phyloP scores from a whole-genome alignment of 2,113 vertebrate species.

The Ptilonorhynchus violaceus region DNA sequence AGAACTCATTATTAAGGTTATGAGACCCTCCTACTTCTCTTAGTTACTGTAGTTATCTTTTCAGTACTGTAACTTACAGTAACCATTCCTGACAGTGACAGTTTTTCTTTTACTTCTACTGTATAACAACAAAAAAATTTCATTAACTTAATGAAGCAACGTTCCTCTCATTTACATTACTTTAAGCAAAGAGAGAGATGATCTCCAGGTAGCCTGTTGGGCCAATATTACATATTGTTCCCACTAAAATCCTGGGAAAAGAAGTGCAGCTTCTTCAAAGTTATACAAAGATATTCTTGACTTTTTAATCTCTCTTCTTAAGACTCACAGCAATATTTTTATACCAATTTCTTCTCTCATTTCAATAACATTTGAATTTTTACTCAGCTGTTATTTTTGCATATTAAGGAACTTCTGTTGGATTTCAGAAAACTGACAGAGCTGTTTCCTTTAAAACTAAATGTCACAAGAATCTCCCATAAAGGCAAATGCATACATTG shows the following conservation, averaged over 20 bases:
- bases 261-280: not conserved
- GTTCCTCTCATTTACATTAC: not conserved
- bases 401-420: not conserved
- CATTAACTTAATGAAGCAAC: not conserved
- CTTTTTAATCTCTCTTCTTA: not conserved
- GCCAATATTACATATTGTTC: not conserved
- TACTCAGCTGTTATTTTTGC: not conserved
- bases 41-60: not conserved
- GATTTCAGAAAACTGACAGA: not conserved
- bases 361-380: not conserved
- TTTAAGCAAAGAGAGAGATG: not conserved
- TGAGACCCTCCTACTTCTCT: not conserved
- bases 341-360: not conserved
- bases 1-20: not conserved
- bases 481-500: not conserved
- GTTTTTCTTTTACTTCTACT: not conserved
- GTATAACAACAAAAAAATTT: not conserved
- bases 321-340: not conserved
- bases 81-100: not conserved
- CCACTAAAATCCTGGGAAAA: not conserved
- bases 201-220: not conserved
- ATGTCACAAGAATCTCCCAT: not conserved
- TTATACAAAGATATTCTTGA: not conserved
- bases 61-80: not conserved
- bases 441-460: not conserved